These are phyloP conservation scores for Neosalanx taihuensis DNA, from an alignment of 2,797 vertebrate species.

Conservation along the genomic window DNA sequence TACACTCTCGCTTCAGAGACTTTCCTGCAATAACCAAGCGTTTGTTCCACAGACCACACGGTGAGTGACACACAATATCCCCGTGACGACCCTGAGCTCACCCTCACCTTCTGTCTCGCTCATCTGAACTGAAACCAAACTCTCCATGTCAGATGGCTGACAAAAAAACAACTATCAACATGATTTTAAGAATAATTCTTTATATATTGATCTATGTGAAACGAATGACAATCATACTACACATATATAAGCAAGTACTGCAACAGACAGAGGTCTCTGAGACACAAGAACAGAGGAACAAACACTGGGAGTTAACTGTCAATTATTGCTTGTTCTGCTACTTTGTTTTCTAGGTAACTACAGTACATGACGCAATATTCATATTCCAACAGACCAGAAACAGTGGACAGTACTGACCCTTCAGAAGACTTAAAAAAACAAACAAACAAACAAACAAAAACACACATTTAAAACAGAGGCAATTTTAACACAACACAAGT, in stretches of 20 bases:
- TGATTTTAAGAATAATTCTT: conserved; percentile 73
- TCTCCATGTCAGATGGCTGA: not conserved
- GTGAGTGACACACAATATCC: no score
- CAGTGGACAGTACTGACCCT: conserved; percentile 68
- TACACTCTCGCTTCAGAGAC: no score
- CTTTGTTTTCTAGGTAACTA: conserved; percentile 75
- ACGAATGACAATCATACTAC: conserved; percentile 77
- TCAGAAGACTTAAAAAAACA: conserved; percentile 56
- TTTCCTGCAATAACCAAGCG: no score
- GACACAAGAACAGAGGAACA: conserved; percentile 75
- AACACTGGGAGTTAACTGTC: conserved; percentile 69
- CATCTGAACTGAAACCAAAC: not conserved
- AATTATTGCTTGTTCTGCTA: conserved; percentile 84
- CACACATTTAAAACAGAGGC: conserved; percentile 62
- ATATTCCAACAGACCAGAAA: conserved; percentile 71
- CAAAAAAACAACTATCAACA: conserved; percentile 57
- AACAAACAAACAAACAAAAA: conserved; percentile 49
- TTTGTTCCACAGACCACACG: no score
- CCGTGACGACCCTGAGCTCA: no score
- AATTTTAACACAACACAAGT: conserved; percentile 69
- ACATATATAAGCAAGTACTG: conserved; percentile 76
- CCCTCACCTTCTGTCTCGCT: no score
- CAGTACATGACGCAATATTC: conserved; percentile 76
- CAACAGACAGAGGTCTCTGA: conserved; percentile 72
- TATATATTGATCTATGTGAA: conserved; percentile 77